Conservation (phyloP, 2,797 vertebrate species). For the Rachycentron canadum region DNA sequence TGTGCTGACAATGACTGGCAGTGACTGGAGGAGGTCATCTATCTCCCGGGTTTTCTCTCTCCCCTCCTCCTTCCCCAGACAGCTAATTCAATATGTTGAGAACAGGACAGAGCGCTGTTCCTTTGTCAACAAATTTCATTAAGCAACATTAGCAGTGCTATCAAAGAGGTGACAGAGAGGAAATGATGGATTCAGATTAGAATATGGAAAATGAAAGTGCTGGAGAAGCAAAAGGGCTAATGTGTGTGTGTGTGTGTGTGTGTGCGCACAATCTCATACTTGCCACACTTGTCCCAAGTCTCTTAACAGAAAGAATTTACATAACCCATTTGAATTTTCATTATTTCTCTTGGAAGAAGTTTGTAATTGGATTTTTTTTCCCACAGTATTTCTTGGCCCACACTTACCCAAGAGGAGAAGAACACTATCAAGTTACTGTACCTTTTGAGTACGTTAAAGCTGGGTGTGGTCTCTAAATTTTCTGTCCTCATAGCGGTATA, state of each 20-base stretch:
- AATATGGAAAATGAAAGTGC: constrained; percentile 63
- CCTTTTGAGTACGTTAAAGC: constrained; percentile 41
- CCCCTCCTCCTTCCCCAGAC: constrained; percentile 45
- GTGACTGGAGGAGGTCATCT: constrained; percentile 58
- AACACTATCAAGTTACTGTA: constrained; percentile 53
- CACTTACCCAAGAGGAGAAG: constrained; percentile 35
- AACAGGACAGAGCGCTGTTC: constrained; percentile 47
- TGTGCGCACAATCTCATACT: constrained; percentile 35
- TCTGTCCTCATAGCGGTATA: constrained; percentile 32
- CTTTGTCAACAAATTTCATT: constrained; percentile 76
- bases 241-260: constrained; percentile 11
- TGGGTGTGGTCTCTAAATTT: constrained; percentile 38
- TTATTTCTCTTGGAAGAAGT: constrained; percentile 71
- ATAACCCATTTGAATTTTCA: constrained; percentile 77
- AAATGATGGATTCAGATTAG: constrained; percentile 69
- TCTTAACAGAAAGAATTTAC: constrained; percentile 73
- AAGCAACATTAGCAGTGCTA: constrained; percentile 65
- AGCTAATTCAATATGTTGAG: constrained; percentile 69
- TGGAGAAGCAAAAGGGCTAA: constrained; percentile 43
- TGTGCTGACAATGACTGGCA: constrained; percentile 51
- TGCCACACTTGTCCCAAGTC: constrained; percentile 61
- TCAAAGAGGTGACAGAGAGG: constrained; percentile 64
- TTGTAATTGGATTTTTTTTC: constrained; percentile 72
- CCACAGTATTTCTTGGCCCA: constrained; percentile 33
- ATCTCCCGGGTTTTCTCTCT: constrained; percentile 51